Conservation (phyloP, 2,888 invertebrate genomes). For the Pyrrhosoma nymphula region DNA sequence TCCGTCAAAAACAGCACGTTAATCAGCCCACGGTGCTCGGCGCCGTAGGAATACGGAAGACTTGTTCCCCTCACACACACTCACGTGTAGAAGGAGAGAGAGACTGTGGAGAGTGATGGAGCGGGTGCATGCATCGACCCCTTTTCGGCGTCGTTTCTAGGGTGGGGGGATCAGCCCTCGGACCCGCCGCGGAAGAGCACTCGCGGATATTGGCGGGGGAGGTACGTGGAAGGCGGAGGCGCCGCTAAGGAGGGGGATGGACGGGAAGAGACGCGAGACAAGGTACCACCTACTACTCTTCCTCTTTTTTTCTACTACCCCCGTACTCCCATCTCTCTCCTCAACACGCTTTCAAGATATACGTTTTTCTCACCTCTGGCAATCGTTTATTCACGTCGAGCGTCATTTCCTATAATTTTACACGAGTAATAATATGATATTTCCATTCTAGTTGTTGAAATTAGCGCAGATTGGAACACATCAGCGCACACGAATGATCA, state of each 20-base stretch:
- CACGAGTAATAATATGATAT: too few relatives aligned
- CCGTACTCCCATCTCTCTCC: too few relatives aligned
- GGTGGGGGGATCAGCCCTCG: background rate
- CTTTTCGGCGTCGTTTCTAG: slow-evolving; percentile 15
- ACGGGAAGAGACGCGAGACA: background rate
- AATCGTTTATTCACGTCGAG: too few relatives aligned
- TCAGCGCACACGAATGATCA: too few relatives aligned
- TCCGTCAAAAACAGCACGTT: slow-evolving; percentile 49
- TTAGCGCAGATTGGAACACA: too few relatives aligned
- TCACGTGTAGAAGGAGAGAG: background rate
- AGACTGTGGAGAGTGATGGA: background rate
- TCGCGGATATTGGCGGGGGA: slow-evolving; percentile 35
- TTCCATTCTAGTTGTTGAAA: too few relatives aligned
- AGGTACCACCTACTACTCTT: background rate
- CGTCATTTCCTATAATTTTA: too few relatives aligned
- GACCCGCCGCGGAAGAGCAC: slow-evolving; percentile 50
- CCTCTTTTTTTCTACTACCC: too few relatives aligned
- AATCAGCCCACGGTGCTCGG: slow-evolving; percentile 54
- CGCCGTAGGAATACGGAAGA: background rate
- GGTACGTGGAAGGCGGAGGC: background rate
- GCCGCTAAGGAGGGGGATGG: too few relatives aligned
- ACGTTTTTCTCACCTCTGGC: too few relatives aligned
- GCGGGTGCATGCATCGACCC: slow-evolving; percentile 41
- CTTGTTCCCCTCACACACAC: background rate
- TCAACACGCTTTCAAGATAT: too few relatives aligned